Conservation (phyloP, 2,888 invertebrate genomes). For the Cancer borealis region DNA sequence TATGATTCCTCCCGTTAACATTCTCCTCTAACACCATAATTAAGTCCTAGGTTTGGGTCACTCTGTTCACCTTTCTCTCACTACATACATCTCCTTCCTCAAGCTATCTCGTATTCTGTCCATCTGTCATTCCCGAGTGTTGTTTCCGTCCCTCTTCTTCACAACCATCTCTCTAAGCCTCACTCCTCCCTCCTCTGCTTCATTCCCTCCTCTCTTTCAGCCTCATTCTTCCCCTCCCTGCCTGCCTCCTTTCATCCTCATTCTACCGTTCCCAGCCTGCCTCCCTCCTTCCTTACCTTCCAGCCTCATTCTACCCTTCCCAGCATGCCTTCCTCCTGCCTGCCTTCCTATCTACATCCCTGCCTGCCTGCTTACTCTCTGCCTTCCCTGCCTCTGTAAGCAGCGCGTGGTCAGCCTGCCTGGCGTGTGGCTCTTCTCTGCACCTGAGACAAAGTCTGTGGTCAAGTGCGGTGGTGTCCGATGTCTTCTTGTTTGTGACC, state of each 20-base stretch:
- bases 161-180: not conserved
- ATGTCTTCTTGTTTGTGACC: constrained; percentile 24
- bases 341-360: not conserved
- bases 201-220: not conserved
- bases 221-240: not conserved
- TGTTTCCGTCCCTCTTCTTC: not conserved
- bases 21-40: not conserved
- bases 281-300: not conserved
- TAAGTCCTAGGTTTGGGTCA: not conserved
- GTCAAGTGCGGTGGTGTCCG: constrained; percentile 41
- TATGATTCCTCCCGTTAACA: not conserved
- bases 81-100: not conserved
- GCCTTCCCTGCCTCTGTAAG: not conserved
- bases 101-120: no score
- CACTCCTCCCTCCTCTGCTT: not conserved
- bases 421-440: constrained; percentile 8
- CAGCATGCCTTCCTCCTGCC: not conserved
- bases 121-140: not conserved
- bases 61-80: not conserved
- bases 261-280: no score
- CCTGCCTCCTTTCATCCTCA: not conserved
- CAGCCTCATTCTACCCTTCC: not conserved
- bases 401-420: not conserved
- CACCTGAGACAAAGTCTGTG: constrained; percentile 5
- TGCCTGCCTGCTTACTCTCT: not conserved